Conservation (phyloP, 1,140 invertebrate genomes). For the Heliothis virescens region DNA sequence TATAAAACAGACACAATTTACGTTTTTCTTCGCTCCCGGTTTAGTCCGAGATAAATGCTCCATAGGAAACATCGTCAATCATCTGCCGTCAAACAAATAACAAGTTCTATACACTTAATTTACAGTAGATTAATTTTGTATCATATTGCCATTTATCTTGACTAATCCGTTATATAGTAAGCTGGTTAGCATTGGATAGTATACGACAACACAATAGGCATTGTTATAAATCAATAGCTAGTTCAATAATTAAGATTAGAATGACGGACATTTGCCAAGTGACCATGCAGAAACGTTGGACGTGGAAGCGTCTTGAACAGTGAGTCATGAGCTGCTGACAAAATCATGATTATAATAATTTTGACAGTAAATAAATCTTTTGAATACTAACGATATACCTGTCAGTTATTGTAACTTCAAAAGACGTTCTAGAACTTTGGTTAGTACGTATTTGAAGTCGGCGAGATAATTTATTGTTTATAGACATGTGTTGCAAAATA, state of each 20-base stretch:
- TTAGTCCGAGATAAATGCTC: not conserved
- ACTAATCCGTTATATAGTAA: slow-evolving; percentile 20
- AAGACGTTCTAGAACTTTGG: not conserved
- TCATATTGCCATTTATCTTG: slow-evolving; percentile 8
- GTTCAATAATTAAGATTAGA: slow-evolving; percentile 33
- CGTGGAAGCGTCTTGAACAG: not conserved
- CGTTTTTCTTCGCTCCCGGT: not conserved
- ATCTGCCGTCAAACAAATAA: slow-evolving; percentile 21
- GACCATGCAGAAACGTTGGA: slow-evolving; percentile 1
- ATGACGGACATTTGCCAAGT: slow-evolving; percentile 34
- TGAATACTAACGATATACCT: slow-evolving; percentile 22
- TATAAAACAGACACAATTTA: slow-evolving; percentile 21
- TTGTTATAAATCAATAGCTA: slow-evolving; percentile 31
- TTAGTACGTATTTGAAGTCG: not conserved
- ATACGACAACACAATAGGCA: slow-evolving; percentile 20
- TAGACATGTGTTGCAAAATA: not conserved
- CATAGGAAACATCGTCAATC: slow-evolving; percentile 17
- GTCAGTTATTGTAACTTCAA: slow-evolving; percentile 6
- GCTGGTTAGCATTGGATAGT: slow-evolving; percentile 13
- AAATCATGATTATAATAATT: not conserved
- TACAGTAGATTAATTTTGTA: slow-evolving; percentile 28
- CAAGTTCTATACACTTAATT: slow-evolving; percentile 7
- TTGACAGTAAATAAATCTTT: slow-evolving; percentile 29
- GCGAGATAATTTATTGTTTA: not conserved
- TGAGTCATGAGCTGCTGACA: slow-evolving; percentile 26